Conservation (phyloP, 2,797 vertebrate species). For the Hippopotamyrus pictus region DNA sequence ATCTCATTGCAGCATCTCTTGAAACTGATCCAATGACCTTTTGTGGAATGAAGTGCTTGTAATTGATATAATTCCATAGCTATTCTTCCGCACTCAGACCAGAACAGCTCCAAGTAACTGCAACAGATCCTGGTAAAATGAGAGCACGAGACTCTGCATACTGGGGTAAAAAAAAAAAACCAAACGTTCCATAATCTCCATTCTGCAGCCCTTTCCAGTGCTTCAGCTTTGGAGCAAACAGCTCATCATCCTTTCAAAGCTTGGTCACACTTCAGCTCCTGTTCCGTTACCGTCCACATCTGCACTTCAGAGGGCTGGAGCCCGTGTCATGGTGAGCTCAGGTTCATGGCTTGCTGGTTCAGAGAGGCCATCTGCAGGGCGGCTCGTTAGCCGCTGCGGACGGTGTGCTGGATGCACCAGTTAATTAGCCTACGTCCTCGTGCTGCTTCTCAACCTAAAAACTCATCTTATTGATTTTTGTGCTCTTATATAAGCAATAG, state of each 20-base stretch:
- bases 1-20: neutral
- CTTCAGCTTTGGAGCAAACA: constrained; percentile 14
- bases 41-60: neutral
- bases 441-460: neutral
- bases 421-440: constrained; percentile 22
- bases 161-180: neutral
- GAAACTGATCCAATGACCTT: neutral
- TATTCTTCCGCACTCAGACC: neutral
- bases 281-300: neutral
- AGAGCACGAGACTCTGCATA: neutral
- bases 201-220: constrained; percentile 16
- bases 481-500: constrained; percentile 27
- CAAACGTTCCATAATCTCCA: neutral
- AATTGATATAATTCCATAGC: constrained; percentile 10
- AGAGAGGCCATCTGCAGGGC: constrained; percentile 16
- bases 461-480: constrained; percentile 28
- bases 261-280: constrained; percentile 20
- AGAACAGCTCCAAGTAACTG: neutral
- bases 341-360: constrained; percentile 32
- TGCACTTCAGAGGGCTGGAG: constrained; percentile 11
- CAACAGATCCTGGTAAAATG: neutral
- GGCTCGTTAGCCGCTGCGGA: constrained; percentile 16
- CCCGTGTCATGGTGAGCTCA: neutral
- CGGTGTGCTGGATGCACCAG: constrained; percentile 28
- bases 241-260: constrained; percentile 1